phyloP scores from a whole-genome alignment of 2,888 invertebrate species.

The Drosophila kanekoi region DNA sequence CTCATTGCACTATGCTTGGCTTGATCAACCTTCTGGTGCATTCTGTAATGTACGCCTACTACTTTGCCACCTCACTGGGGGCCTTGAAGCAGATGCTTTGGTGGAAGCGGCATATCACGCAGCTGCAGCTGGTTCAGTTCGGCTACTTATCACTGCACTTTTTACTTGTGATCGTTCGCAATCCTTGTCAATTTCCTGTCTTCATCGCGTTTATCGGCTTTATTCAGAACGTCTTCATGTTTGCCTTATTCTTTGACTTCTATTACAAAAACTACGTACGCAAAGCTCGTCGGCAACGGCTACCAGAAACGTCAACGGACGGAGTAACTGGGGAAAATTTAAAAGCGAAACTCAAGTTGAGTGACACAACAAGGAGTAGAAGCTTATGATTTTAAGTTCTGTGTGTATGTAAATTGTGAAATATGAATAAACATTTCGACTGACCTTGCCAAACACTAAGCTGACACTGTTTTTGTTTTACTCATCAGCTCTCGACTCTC shows the following conservation, averaged over 20 bases:
- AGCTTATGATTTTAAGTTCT: constrained; percentile 39
- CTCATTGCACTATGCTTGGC: constrained; percentile 90
- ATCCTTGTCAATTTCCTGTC: constrained; percentile 76
- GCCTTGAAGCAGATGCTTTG: constrained; percentile 90
- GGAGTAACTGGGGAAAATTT: background rate
- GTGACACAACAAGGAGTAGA: background rate
- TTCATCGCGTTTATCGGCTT: constrained; percentile 75
- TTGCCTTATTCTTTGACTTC: constrained; percentile 84
- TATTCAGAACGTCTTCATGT: constrained; percentile 84
- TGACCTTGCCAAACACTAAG: constrained; percentile 22
- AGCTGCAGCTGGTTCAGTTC: constrained; percentile 92
- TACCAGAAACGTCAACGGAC: background rate
- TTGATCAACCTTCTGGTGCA: constrained; percentile 92
- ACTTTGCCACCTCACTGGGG: constrained; percentile 90
- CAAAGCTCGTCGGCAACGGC: constrained; percentile 16
- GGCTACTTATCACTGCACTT: constrained; percentile 87
- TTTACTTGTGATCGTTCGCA: constrained; percentile 83
- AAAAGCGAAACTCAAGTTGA: constrained; percentile 57
- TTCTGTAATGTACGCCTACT: constrained; percentile 93
- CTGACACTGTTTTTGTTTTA: background rate
- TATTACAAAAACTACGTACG: constrained; percentile 81
- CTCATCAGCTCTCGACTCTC: background rate
- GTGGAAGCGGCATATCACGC: constrained; percentile 95
- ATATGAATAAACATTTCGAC: constrained; percentile 68
- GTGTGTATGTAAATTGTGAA: constrained; percentile 25